Base-by-base conservation (phyloP, 2,113 vertebrate species). In the Nesogale talazaci region DNA sequence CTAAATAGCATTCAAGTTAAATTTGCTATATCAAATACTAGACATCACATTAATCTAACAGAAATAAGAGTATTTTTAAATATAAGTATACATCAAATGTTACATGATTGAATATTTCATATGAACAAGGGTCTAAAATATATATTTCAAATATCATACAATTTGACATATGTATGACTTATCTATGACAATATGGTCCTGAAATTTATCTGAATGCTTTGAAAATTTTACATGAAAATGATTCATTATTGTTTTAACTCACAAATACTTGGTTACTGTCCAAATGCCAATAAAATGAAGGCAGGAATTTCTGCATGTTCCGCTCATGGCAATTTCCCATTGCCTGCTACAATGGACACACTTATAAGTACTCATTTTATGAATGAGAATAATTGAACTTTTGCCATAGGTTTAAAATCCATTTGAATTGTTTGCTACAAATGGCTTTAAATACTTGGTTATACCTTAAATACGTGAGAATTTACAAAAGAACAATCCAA, bases 371-470 rank as follows among this genome's bases (percentile, higher is more conserved):
- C 63, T 76, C 76, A 40, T 52, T 75, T 20, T 57, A 3, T 75
- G 34, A 83, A 75, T 92, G 59, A 77, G 82, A 27, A 40, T 27
- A 38, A 78, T 19, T 63, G 14, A 72, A 94, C 20, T 40, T 91
- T 74, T 79, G 88, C 31, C 70, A 78, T 27, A 5, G 67, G 0
- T 7, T 80, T 31, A 88, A 46, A n/a, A 17, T 34, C n/a, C 1
- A 1, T 61, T 61, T 86, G n/a, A 65, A 61, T 20, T 59, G 20
- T 76, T 94, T 86, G 65, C 6, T 86, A 29, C n/a, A 79, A 85
- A 56, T 31, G 2, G n/a, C n/a, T 88, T 65, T 80, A 81, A 70
- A 88, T 27, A 74, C 38, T 23, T 74, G 70, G 36, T 38, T 74
- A 74, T 74, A 67, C 6, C 12, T 94, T 31, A 70, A 86, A 38